A percentile compares a stretch with the other conserved stretches of the same genome.
Evolutionary conservation across 1,140 invertebrate genomes (phyloP).

Genomic region (Laodelphax striatellus): DNA sequence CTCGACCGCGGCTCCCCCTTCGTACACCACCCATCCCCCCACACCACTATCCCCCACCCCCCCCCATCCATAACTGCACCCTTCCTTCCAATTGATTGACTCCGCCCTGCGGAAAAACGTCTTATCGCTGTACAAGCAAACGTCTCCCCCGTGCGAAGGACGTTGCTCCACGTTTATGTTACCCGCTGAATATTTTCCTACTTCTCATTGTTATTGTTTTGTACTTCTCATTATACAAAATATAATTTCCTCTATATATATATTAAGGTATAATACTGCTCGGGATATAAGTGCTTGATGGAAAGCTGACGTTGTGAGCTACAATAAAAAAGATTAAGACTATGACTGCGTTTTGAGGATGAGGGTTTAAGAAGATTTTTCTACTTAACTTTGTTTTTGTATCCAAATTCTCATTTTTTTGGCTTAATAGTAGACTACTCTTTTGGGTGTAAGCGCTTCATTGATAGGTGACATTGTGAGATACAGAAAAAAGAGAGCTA

Average conservation of each 20-base stretch:
- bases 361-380: no score
- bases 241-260: no score
- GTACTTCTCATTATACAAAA: background rate
- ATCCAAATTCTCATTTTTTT: no score
- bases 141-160: background rate
- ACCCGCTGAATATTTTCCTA: background rate
- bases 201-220: background rate
- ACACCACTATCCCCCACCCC: background rate
- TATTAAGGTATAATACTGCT: no score
- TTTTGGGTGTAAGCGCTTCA: no score
- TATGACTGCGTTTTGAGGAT: no score
- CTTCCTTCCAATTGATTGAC: background rate
- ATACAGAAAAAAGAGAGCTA: no score
- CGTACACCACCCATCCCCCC: background rate
- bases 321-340: no score
- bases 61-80: background rate
- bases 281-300: background rate
- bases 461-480: no score
- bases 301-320: no score
- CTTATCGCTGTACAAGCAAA: background rate
- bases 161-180: background rate
- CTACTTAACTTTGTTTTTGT: no score
- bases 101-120: background rate
- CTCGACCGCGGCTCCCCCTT: background rate
- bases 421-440: no score